Evolutionary conservation across 2,797 vertebrate species (phyloP), one percentile per base, ranked within the genome.

Genomic region (Sparus aurata): DNA sequence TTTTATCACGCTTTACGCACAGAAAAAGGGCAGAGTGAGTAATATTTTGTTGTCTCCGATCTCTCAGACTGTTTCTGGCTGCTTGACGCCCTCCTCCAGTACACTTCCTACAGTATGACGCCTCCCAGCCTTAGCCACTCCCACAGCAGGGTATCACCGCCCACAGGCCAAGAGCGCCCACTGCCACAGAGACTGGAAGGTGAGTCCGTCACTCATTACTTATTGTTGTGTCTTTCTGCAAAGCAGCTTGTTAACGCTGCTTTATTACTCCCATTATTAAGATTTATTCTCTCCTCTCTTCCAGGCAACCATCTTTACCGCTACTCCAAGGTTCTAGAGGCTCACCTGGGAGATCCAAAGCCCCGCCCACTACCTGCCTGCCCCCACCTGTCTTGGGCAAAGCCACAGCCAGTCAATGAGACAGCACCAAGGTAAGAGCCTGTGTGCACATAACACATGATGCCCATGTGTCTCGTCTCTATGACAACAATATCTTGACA

Each of bases 381-480:
- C 88, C 98, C 98, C 63, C 98, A 99, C 78, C 93, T 99, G 71
- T 99, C 98, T 3, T 99, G 98, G 98, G 97, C 98, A 27, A 99
- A 99, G 87, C 98, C 98, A 2, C 97, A 98, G 93, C 98, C 98
- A 5, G 91, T 99, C 72, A 99, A 99, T 13, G 98, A 99, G 95
- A 99, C 98, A 0, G 98, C 97, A 0, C 98, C 98, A 74, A 99
- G 98, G 98, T 99, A 67, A 62, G 92, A 38, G 1, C 38, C 38
- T 8, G 38, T 38, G 38, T 38, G 38, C 38, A 38, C 38, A 38
- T 38, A 11, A 38, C 38, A 25, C 25, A 9, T 38, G 38, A 38
- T 10, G 38, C 38, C 38, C 38, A 38, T 38, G 1, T 38, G 38
- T 11, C 38, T 38, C 9, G 38, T 11, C 38, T 38, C 38, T 38